Evolutionary conservation across 1,140 invertebrate species (phyloP), one percentile per base, ranked within the genome.

Genomic region (Ceratina calcarata): DNA sequence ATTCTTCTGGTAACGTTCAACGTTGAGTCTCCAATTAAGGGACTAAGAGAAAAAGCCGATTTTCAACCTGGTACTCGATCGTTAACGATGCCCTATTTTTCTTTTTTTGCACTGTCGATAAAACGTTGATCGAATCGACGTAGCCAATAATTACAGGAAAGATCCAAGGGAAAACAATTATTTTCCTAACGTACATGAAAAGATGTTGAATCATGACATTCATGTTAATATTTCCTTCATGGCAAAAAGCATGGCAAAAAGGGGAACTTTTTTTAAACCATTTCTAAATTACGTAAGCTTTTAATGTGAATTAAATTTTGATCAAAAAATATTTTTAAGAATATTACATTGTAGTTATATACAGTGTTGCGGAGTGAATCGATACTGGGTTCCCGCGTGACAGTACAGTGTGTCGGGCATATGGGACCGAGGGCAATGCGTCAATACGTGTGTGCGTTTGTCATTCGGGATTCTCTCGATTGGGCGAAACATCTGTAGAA

Each of bases 401-500:
- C 10, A 22, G 3, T 24, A 6, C 37, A 45, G 37, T 45, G 37
- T 45, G 37, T 16, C 60, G 32, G 3, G 22, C 18, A 16, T 45
- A 64, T 22, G 71, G 49, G 55, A 57, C 64, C n/a, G 22, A 12
- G 27, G 8, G 55, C 64, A 10, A 57, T 61, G 66, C 66, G 24
- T 77, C 74, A 49, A 77, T 69, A 70, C 8, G 37, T 61, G 24
- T 77, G 65, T 77, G 65, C 74, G 74, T 77, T 60, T 70, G 74
- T 77, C 74, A 77, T 61, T 69, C 65, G 66, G 37, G 55, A 69
- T 60, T 70, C 74, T 69, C 65, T 45, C 37, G 37, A 66, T 13
- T 45, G 57, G 57, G 57, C 66, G 66, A 77, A 69, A 77, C 74
- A 77, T 70, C 74, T 60, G 74, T 68, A 69, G 66, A 69, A 77